phyloP scores from a whole-genome alignment of 2,888 invertebrate genomes.

The Anagyrus pseudococci region DNA sequence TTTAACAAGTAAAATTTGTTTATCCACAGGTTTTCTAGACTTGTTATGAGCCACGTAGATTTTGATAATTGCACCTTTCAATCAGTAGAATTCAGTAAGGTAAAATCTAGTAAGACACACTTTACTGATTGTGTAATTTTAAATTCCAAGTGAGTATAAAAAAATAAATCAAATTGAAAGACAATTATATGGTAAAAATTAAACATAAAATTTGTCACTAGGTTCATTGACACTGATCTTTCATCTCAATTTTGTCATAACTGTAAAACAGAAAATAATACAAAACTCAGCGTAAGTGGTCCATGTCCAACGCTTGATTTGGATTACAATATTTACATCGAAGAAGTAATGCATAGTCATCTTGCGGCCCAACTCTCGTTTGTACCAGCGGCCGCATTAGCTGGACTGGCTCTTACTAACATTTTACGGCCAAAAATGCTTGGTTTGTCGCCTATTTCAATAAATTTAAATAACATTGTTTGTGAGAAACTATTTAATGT shows the following conservation, averaged over 20 bases:
- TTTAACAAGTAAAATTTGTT: no score
- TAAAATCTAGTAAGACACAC: conserved; percentile 74
- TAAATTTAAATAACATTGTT: background rate
- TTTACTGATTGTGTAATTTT: conserved; percentile 71
- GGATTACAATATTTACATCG: conserved; percentile 69
- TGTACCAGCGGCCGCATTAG: conserved; percentile 60
- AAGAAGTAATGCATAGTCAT: conserved; percentile 63
- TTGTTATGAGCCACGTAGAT: conserved; percentile 75
- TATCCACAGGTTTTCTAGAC: conserved; percentile 69
- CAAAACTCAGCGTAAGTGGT: conserved; percentile 60
- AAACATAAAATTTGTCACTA: conserved; percentile 46
- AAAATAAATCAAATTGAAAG: no score
- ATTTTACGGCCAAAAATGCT: conserved; percentile 62
- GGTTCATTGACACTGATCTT: conserved; percentile 75
- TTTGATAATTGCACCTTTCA: conserved; percentile 75
- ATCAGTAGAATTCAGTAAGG: conserved; percentile 74
- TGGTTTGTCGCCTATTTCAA: conserved; percentile 48
- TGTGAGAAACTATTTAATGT: no score
- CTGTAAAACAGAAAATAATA: conserved; percentile 67
- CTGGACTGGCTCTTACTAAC: conserved; percentile 59
- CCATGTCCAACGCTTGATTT: conserved; percentile 64
- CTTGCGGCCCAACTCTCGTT: conserved; percentile 62
- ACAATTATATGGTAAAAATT: background rate
- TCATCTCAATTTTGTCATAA: conserved; percentile 67
- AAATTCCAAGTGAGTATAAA: conserved; percentile 67